phyloP scores from a whole-genome alignment of 2,888 invertebrate genomes.

The Trimorus sp. region DNA sequence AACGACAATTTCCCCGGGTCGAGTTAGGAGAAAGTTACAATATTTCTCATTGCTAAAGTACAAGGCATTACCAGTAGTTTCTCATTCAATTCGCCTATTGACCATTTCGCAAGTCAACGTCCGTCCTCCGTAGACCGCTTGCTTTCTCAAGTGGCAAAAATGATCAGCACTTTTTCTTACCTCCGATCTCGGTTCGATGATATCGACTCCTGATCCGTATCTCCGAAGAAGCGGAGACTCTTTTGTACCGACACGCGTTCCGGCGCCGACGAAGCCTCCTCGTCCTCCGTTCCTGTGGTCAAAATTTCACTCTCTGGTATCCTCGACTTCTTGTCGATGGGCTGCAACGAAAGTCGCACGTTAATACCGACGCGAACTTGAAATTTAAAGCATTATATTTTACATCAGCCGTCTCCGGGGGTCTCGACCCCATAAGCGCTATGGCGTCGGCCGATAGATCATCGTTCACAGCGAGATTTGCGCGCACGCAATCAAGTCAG shows the following conservation, averaged over 20 bases:
- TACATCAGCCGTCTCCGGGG: slow-evolving; percentile 65
- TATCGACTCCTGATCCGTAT: slow-evolving; percentile 89
- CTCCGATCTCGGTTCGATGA: slow-evolving; percentile 79
- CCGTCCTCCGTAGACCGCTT: too few relatives aligned
- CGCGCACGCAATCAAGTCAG: slow-evolving; percentile 75
- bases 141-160: not conserved
- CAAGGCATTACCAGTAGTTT: too few relatives aligned
- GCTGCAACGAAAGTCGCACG: slow-evolving; percentile 68
- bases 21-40: too few relatives aligned
- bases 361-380: slow-evolving; percentile 29
- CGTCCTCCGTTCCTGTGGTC: slow-evolving; percentile 84
- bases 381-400: slow-evolving; percentile 5
- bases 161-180: slow-evolving; percentile 64
- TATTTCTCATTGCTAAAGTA: too few relatives aligned
- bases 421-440: slow-evolving; percentile 69
- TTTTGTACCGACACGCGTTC: slow-evolving; percentile 82
- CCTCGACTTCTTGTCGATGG: slow-evolving; percentile 77
- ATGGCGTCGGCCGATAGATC: slow-evolving; percentile 71
- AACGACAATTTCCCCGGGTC: too few relatives aligned
- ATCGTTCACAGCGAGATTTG: slow-evolving; percentile 73
- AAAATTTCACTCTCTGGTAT: slow-evolving; percentile 80
- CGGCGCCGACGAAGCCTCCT: slow-evolving; percentile 80
- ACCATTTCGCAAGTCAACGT: too few relatives aligned
- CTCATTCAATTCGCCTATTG: too few relatives aligned
- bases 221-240: slow-evolving; percentile 91